Evolutionary conservation across 2,888 invertebrate genomes (phyloP).

Genomic region (Drosophila peninsularis): DNA sequence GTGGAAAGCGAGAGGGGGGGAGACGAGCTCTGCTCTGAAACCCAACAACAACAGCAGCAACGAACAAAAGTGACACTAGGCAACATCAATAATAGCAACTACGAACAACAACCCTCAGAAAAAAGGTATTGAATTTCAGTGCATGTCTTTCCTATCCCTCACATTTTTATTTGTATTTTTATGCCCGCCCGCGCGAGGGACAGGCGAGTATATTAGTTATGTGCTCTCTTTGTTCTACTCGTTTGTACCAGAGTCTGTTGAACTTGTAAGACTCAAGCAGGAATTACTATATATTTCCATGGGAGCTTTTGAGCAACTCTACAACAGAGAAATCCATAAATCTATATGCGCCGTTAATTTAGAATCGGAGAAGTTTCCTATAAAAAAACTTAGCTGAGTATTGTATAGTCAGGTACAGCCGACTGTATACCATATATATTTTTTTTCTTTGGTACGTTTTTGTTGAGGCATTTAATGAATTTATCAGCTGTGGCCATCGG

Average conservation of each 20-base stretch:
- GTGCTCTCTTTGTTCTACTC: neutral
- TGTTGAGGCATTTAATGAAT: conserved; percentile 69
- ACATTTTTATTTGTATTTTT: conserved; percentile 12
- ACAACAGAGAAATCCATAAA: neutral
- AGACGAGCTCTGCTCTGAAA: conserved; percentile 38
- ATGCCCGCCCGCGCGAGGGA: neutral
- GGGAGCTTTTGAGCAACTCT: neutral
- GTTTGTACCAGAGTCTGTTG: too few species aligned
- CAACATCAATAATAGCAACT: conserved; percentile 62
- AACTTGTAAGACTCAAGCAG: too few species aligned
- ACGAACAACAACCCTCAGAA: conserved; percentile 52
- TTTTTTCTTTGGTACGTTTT: conserved; percentile 19
- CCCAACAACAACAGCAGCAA: conserved; percentile 43
- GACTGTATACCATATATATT: neutral
- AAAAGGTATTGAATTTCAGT: conserved; percentile 65
- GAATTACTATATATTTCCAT: neutral
- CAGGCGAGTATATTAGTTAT: neutral
- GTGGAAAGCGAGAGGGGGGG: conserved; percentile 6
- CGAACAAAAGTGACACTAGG: conserved; percentile 64
- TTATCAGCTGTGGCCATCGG: conserved; percentile 74
- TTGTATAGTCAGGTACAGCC: neutral
- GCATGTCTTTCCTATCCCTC: conserved; percentile 44
- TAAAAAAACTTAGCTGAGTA: too few species aligned
- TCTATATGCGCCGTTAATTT: neutral
- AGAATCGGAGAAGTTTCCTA: neutral